Evolutionary conservation across 2,797 vertebrate genomes (phyloP).

Genomic region (Phalanger gymnotis): DNA sequence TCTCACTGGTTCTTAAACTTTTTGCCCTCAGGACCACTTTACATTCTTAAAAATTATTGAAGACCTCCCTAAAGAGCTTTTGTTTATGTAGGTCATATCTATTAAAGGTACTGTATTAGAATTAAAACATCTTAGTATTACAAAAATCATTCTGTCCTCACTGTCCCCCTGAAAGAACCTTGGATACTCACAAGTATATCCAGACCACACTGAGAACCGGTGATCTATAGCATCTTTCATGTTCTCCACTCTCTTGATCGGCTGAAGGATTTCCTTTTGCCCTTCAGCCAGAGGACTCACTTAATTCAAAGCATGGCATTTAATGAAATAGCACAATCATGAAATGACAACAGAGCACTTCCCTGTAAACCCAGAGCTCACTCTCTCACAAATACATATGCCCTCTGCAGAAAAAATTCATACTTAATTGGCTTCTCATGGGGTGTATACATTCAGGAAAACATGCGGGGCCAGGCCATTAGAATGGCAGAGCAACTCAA

Average conservation of each 20-base stretch:
- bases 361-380: neutral
- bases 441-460: neutral
- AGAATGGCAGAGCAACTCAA: neutral
- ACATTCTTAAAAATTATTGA: neutral
- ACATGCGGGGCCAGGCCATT: neutral
- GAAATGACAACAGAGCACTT: neutral
- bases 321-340: neutral
- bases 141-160: neutral
- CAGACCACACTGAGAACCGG: neutral
- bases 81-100: neutral
- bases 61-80: neutral
- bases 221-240: neutral
- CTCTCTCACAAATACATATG: neutral
- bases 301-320: neutral
- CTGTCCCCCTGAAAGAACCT: neutral
- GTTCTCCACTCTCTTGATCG: neutral
- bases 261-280: neutral
- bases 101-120: neutral
- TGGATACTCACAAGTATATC: neutral
- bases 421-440: neutral
- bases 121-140: neutral
- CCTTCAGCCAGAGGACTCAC: neutral
- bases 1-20: neutral
- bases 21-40: neutral
- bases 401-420: neutral